Evolutionary conservation across 2,888 invertebrate genomes (phyloP).

Genomic region (Oligia strigilis): DNA sequence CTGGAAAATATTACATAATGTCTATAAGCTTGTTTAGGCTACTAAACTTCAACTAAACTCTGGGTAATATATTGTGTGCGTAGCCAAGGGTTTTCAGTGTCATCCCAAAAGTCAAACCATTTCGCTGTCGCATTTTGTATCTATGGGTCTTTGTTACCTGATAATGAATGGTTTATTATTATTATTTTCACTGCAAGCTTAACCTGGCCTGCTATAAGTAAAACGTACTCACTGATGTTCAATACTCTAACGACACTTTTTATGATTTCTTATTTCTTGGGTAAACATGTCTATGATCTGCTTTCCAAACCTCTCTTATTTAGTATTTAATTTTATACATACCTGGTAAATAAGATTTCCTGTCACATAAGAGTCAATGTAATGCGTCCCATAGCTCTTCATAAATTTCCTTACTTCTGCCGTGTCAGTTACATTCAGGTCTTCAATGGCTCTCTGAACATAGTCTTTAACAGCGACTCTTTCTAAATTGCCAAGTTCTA

Average conservation of each 20-base stretch:
- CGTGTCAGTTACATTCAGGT: constrained; percentile 92
- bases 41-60: neutral
- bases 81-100: neutral
- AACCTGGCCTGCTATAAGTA: neutral
- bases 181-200: neutral
- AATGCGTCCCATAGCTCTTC: constrained; percentile 96
- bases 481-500: constrained; percentile 91
- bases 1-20: constrained; percentile 69
- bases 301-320: neutral
- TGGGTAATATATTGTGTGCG: neutral
- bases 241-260: neutral
- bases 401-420: constrained; percentile 94
- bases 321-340: constrained; percentile 56
- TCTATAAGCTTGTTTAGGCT: neutral
- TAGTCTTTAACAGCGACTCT: constrained; percentile 92
- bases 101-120: neutral
- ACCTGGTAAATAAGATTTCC: constrained; percentile 97
- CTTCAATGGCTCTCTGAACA: constrained; percentile 92
- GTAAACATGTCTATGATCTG: neutral
- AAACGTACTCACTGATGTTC: neutral
- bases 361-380: constrained; percentile 95
- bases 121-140: neutral
- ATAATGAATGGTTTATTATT: too few species aligned
- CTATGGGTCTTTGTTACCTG: too few species aligned
- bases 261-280: neutral